A percentile compares a stretch with the other conserved stretches of the same genome.
phyloP scores from a whole-genome alignment of 1,140 invertebrate species.

The Daktulosphaira vitifoliae region DNA sequence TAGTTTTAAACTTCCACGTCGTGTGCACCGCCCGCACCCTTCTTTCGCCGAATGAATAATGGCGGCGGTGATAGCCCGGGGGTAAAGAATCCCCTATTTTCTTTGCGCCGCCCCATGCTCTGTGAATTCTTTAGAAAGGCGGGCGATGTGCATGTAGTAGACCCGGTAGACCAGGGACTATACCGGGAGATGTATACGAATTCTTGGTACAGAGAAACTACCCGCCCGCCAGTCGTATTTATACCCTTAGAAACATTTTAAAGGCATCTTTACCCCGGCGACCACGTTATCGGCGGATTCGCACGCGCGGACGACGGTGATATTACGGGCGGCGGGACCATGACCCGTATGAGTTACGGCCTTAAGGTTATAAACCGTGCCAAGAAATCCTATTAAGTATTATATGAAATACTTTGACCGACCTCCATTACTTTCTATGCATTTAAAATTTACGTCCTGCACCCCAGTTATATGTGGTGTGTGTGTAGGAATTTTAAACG shows the following conservation, averaged over 20 bases:
- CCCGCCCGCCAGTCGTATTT: neutral
- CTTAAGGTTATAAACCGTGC: slow-evolving; percentile 29
- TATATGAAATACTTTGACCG: slow-evolving; percentile 29
- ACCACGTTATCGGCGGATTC: neutral
- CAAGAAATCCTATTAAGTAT: slow-evolving; percentile 33
- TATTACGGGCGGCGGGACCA: neutral
- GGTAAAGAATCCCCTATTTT: slow-evolving; percentile 32
- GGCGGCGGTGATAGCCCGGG: slow-evolving; percentile 6
- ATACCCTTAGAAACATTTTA: slow-evolving; percentile 27
- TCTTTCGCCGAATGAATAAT: slow-evolving; percentile 14
- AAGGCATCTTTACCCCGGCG: slow-evolving; percentile 21
- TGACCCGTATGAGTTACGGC: slow-evolving; percentile 28
- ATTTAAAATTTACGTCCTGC: too few relatives aligned
- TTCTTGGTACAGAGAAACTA: slow-evolving; percentile 12
- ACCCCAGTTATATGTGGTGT: too few relatives aligned
- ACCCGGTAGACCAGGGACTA: too few relatives aligned
- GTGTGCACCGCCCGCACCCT: neutral
- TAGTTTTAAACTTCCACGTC: slow-evolving; percentile 7
- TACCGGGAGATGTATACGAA: neutral
- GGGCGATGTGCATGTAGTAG: neutral
- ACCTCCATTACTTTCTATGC: too few relatives aligned
- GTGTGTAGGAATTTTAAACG: too few relatives aligned
- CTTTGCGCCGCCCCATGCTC: slow-evolving; percentile 12
- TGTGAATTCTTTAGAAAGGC: slow-evolving; percentile 15
- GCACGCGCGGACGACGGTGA: neutral